Evolutionary conservation across 2,797 vertebrate genomes (phyloP), one percentile per base, ranked within the genome.

Genomic region (Dallia pectoralis): DNA sequence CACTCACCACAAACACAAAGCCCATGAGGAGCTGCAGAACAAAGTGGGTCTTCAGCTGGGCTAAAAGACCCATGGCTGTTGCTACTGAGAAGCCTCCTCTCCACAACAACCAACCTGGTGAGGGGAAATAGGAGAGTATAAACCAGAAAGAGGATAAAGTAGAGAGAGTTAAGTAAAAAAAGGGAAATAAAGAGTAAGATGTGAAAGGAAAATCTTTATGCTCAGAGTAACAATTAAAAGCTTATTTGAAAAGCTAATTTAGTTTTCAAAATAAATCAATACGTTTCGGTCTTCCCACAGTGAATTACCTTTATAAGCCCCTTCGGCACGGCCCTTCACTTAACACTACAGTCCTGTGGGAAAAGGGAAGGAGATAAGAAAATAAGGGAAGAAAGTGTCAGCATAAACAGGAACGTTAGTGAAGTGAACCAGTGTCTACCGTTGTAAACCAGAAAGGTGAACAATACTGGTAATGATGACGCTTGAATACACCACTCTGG

Each of bases 1-100:
- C 97, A 75, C 97, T 98, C 82, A 98, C 95, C 86, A 99, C 96
- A 40, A 99, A 99, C 81, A 99, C 97, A 0, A 99, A 99, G 81
- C 98, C 97, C 82, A 99, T 95, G 86, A 99, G 93, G 87, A 99
- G 91, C 89, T 99, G 97, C 90, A 97, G 91, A 86, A 96, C 91
- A 89, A 99, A 99, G 93, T 97, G 95, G 76, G 96, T 98, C 96
- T 99, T 99, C 92, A 99, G 91, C 89, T 94, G 95, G 85, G 92
- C 93, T 81, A 99, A 91, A 85, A 96, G 87, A 93, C 79, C 82
- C 91, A 92, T 92, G 85, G 79, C 94, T 83, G 27, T 14, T 59
- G 53, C 53, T 27, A 27, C 89, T 79, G 76, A 80, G 81, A 86
- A 77, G 86, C 74, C 87, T 89, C 87, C 85, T 85, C 82, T 82